Base-by-base conservation (phyloP, 1,140 invertebrate genomes). In the Caenorhabditis briggsae region DNA sequence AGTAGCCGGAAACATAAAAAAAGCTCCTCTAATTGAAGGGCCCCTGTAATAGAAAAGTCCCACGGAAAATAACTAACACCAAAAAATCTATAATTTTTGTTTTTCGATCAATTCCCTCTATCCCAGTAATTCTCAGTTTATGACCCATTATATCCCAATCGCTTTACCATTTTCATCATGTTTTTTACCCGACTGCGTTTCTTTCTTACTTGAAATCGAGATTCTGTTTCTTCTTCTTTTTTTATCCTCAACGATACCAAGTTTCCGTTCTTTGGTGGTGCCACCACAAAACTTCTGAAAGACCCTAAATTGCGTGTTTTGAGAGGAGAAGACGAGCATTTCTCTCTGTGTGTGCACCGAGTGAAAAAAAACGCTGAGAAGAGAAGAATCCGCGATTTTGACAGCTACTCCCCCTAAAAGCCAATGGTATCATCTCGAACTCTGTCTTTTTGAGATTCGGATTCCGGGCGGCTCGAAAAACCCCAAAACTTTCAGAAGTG, bases 271-370 rank as follows among this genome's bases (percentile, higher is more conserved):
- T 78, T 53, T 50, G 1, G 70, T 33, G 46, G 46, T 53, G 43
- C 70, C 70, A 78, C 46, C 70, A 78, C 11, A 53, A 33, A 50
- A 50, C 14, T 78, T 78, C 46, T 78, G 70, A 78, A 78, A 78
- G 70, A 48, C 70, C 46, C 70, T 78, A 78, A 78, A 78, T 78
- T 78, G 70, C 46, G 70, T 78, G 70, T 78, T 78, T 50, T 46
- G 64, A 70, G 64, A 46, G 33, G 18, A 18, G 41, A 25, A 41
- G 14, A 58, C 56, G 33, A 33, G 33, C 33, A 33, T 33, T 33
- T 33, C 33, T 33, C 33, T 33, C 33, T 33, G 33, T 33, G 33
- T 70, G 9, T 16, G 64, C 5, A 46, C 64, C 41, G n/a, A 8
- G 64, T 12, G 5, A 46, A 70, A n/a, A 25, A 41, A 70, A n/a